Evolutionary conservation across 2,113 vertebrate genomes (phyloP).

Genomic region (Elephantulus edwardii): DNA sequence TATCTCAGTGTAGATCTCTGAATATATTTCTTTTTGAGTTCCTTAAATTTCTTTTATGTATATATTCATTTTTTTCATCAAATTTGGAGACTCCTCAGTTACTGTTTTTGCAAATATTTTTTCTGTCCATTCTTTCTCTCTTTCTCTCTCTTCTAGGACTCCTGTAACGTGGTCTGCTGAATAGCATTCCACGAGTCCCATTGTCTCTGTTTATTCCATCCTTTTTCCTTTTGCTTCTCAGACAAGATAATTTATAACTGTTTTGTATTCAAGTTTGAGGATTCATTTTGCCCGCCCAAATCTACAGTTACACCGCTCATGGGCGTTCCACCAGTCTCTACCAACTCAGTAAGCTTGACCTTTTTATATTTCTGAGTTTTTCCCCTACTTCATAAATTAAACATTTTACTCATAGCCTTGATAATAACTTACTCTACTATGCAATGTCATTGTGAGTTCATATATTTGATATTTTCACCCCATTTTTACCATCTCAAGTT

Average conservation of each 20-base stretch:
- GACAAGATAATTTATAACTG: not conserved
- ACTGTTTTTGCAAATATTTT: not conserved
- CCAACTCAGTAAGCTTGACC: too few relatives aligned
- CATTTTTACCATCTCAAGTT: constrained; percentile 10
- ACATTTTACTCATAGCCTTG: not conserved
- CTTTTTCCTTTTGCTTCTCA: not conserved
- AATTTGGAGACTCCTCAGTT: not conserved
- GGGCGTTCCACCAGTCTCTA: too few relatives aligned
- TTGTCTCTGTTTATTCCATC: not conserved
- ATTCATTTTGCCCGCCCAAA: not conserved
- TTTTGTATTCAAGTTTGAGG: not conserved
- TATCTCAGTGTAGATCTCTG: not conserved
- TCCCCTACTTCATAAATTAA: not conserved
- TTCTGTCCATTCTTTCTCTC: not conserved
- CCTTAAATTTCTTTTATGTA: not conserved
- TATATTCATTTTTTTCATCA: not conserved
- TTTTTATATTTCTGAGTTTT: too few relatives aligned
- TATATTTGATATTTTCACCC: constrained; percentile 2
- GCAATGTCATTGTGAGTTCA: not conserved
- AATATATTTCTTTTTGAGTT: not conserved
- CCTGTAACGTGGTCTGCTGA: not conserved
- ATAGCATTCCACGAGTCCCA: not conserved
- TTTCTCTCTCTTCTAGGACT: not conserved
- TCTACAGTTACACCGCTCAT: not conserved
- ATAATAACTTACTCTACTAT: constrained; percentile 9